phyloP scores from a whole-genome alignment of 2,888 invertebrate genomes.

The Scaeva pyrastri region DNA sequence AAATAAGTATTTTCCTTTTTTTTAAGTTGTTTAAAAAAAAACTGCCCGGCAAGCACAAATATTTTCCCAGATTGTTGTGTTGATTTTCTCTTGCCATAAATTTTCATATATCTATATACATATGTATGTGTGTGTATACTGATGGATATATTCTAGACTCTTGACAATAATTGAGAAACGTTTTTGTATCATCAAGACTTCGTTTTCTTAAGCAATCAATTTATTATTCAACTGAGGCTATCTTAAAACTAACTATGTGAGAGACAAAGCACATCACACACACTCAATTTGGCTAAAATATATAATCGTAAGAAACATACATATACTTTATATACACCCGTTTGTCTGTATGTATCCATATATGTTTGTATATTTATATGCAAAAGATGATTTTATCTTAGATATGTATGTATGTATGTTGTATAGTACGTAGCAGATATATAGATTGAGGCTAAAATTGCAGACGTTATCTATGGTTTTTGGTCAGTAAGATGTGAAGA shows the following conservation, averaged over 20 bases:
- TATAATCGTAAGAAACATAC: conserved; percentile 33
- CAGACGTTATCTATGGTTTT: conserved; percentile 47
- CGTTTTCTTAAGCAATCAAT: conserved; percentile 66
- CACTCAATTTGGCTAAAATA: background rate
- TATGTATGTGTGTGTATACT: background rate
- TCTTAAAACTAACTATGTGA: background rate
- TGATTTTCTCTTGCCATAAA: conserved; percentile 62
- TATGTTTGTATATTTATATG: conserved; percentile 27
- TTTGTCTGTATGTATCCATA: conserved; percentile 18
- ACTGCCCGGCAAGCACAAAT: conserved; percentile 38
- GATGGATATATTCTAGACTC: conserved; percentile 12
- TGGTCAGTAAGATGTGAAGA: background rate
- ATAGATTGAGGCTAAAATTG: conserved; percentile 53
- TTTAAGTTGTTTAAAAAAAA: background rate
- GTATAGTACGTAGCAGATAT: too few relatives aligned
- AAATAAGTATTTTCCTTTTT: background rate
- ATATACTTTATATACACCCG: too few relatives aligned
- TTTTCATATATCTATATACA: conserved; percentile 37
- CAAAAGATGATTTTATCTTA: conserved; percentile 65
- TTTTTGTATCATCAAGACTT: conserved; percentile 21
- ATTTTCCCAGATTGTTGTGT: conserved; percentile 55
- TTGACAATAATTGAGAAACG: conserved; percentile 59
- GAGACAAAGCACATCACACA: conserved; percentile 22
- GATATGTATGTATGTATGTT: too few relatives aligned
- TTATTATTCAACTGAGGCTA: conserved; percentile 50